Evolutionary conservation across 2,888 invertebrate genomes (phyloP), one percentile per base, ranked within the genome.

Genomic region (Tromatobia lineatoria): DNA sequence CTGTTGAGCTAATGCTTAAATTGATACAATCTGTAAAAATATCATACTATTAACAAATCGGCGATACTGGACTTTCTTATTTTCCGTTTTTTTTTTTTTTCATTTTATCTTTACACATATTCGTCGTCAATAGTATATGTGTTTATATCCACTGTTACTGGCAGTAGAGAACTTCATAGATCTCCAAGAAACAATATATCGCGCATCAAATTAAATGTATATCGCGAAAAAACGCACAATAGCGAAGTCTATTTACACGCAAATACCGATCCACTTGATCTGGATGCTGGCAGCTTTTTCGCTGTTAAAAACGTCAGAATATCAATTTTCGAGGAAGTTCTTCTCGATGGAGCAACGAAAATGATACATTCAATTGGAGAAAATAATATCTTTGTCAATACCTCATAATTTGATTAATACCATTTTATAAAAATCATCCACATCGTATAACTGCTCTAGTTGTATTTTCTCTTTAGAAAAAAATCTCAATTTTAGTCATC

Each of bases 21-120:
- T 90, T 90, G 88, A 89, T 93, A 93, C 91, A 92, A 90, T 92
- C 92, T 93, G 92, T 92, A 93, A 93, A 93, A 93, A 93, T 93
- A 93, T 91, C 88, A 92, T 92, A 92, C 91, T 90, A 92, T 81
- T 93, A 92, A 91, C 91, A 92, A 92, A 90, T 92, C 90, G 90
- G 89, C 80, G 85, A 86, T 83, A 82, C 78, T 77, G 64, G 67
- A 71, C 66, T 79, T 85, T 77, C 76, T 79, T 79, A 57, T 47
- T 47, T 45, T 81, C 50, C 73, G 20, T 80, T 79, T 69, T 64
- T 74, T 77, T 74, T 76, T 70, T 82, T 79, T 69, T 76, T 79
- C 38, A 38, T 64, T 82, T 76, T 73, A 75, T 85, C 61, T 73
- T 84, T 83, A 78, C 66, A 67, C 45, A 38, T 67, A 57, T 54